Conservation (phyloP, 2,888 invertebrate species). For the Temnothorax unifasciatus region DNA sequence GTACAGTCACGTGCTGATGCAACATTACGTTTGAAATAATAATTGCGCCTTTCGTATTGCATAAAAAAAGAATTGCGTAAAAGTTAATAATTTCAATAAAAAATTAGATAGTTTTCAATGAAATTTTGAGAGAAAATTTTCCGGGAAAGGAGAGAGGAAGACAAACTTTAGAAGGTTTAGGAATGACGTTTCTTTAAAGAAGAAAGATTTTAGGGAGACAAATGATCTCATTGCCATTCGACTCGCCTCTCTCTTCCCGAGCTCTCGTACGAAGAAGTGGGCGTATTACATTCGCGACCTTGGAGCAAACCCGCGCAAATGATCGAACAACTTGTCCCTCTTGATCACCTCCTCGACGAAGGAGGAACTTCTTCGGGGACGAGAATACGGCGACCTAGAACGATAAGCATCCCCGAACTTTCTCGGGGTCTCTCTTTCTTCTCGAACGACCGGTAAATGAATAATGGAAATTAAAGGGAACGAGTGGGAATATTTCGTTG, state of each 20-base stretch:
- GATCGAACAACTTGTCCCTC: slow-evolving; percentile 33
- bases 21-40: slow-evolving; percentile 31
- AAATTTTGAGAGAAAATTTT: slow-evolving; percentile 13
- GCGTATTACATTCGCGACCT: slow-evolving; percentile 10
- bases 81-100: slow-evolving; percentile 15
- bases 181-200: background rate
- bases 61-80: slow-evolving; percentile 13
- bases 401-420: slow-evolving; percentile 40
- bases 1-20: background rate
- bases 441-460: slow-evolving; percentile 66
- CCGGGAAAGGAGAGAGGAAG: background rate
- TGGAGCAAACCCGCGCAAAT: slow-evolving; percentile 7
- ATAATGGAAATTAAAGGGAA: slow-evolving; percentile 75
- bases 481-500: slow-evolving; percentile 66
- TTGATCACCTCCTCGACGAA: slow-evolving; percentile 12
- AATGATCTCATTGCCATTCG: slow-evolving; percentile 25
- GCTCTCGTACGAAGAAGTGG: background rate
- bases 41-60: background rate
- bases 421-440: slow-evolving; percentile 49
- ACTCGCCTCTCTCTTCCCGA: background rate
- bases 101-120: background rate
- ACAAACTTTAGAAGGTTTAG: background rate
- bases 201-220: slow-evolving; percentile 23
- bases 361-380: background rate
- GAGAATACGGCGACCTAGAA: slow-evolving; percentile 3